phyloP scores from a whole-genome alignment of 1,140 invertebrate species.

The Meloidogyne exigua region DNA sequence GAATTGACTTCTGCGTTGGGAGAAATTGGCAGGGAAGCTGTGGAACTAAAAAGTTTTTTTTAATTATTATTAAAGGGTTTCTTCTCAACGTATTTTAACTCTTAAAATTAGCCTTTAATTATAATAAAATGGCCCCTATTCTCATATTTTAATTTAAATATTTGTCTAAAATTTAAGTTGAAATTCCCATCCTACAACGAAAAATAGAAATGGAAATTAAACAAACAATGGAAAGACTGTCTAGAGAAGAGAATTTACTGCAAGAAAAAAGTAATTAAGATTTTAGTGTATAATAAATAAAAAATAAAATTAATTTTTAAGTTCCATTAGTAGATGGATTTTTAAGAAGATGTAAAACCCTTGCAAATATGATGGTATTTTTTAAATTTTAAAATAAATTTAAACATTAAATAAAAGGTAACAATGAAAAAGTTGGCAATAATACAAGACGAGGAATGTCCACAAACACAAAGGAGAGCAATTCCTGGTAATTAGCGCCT shows the following conservation, averaged over 20 bases:
- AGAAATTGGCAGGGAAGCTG: slow-evolving; percentile 52
- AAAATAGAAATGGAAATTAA: slow-evolving; percentile 48
- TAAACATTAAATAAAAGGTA: slow-evolving; percentile 40
- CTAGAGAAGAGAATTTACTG: slow-evolving; percentile 53
- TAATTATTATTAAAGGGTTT: no score
- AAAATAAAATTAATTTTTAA: background rate
- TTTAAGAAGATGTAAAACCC: slow-evolving; percentile 53
- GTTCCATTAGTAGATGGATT: slow-evolving; percentile 44
- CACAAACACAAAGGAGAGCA: slow-evolving; percentile 7
- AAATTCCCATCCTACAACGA: slow-evolving; percentile 48
- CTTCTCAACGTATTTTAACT: no score
- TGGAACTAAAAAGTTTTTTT: slow-evolving; percentile 52
- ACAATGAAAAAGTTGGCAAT: slow-evolving; percentile 64
- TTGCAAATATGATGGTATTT: slow-evolving; percentile 51
- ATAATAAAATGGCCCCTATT: no score
- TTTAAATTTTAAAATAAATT: background rate
- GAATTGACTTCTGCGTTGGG: slow-evolving; percentile 50
- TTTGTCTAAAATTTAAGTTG: slow-evolving; percentile 10
- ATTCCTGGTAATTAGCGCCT: background rate
- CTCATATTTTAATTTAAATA: no score
- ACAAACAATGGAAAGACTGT: slow-evolving; percentile 52
- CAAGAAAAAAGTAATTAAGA: slow-evolving; percentile 35
- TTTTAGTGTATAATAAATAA: background rate
- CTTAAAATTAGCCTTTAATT: no score
- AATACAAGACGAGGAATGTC: slow-evolving; percentile 48